phyloP scores from a whole-genome alignment of 2,888 invertebrate genomes.

The Dilophus febrilis region DNA sequence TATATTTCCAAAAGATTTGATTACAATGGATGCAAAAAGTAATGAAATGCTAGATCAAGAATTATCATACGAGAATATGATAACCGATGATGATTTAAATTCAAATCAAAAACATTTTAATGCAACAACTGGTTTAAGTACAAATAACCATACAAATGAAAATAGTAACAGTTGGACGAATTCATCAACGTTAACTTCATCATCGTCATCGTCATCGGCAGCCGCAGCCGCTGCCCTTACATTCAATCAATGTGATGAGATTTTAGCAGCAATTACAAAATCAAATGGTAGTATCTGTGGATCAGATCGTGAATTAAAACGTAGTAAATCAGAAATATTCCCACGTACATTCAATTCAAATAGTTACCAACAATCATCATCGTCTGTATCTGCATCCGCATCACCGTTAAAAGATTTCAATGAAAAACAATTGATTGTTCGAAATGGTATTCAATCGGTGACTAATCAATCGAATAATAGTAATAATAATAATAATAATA shows the following conservation, averaged over 20 bases:
- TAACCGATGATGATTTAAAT: conserved; percentile 10
- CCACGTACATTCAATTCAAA: conserved; percentile 8
- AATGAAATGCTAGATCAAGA: conserved; percentile 34
- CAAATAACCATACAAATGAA: conserved; percentile 16
- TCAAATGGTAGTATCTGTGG: conserved; percentile 17
- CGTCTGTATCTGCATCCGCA: no score
- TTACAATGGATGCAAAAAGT: conserved; percentile 40
- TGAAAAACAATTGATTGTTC: no score
- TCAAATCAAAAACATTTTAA: conserved; percentile 22
- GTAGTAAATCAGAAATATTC: conserved; percentile 48
- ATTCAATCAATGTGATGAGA: no score
- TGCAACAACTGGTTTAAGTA: conserved; percentile 22
- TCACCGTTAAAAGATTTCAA: no score
- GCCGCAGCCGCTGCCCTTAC: no score
- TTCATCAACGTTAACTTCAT: no score
- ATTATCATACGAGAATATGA: conserved; percentile 30
- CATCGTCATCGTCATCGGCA: no score
- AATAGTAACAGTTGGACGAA: no score
- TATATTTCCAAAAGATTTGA: conserved; percentile 56
- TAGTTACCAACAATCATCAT: no score
- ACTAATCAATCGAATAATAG: no score
- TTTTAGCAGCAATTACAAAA: no score
- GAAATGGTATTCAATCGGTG: conserved; percentile 16
- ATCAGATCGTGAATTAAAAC: conserved; percentile 36
- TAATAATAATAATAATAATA: no score